These are phyloP conservation scores for Euglossa dilemma DNA, from an alignment of 1,140 invertebrate species.

Conservation along the genomic window DNA sequence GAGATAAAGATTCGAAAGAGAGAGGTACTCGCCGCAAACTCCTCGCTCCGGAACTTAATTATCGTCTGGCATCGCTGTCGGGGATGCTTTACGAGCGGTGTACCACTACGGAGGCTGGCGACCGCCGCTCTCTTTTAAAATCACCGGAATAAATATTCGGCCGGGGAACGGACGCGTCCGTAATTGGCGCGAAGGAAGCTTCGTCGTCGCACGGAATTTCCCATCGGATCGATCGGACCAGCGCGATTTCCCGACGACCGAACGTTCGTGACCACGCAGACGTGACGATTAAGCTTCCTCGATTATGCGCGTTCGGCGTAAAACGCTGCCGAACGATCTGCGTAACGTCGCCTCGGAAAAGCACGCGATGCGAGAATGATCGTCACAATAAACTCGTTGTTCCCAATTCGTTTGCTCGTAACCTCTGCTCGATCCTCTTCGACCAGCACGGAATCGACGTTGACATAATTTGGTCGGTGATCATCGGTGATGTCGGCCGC, in stretches of 20 bases:
- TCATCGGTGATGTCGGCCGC: not conserved
- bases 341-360: not conserved
- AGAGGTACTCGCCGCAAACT: conserved; percentile 73
- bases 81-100: conserved; percentile 29
- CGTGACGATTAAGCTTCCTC: not conserved
- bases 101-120: not conserved
- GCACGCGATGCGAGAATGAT: not conserved
- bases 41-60: conserved; percentile 79
- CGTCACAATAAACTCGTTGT: conserved; percentile 35
- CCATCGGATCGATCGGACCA: not conserved
- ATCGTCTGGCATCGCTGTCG: conserved; percentile 76
- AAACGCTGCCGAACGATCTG: conserved; percentile 4
- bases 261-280: not conserved
- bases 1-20: conserved; percentile 56
- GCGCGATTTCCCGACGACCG: not conserved
- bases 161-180: not conserved
- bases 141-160: not conserved
- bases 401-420: not conserved
- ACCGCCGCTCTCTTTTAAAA: not conserved
- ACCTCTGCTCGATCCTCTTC: too few species aligned
- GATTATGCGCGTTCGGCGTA: not conserved
- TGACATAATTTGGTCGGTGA: conserved; percentile 39
- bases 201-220: not conserved
- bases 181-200: not conserved
- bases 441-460: not conserved